Evolutionary conservation across 2,888 invertebrate genomes (phyloP).

Genomic region (Argyra leucocephala): DNA sequence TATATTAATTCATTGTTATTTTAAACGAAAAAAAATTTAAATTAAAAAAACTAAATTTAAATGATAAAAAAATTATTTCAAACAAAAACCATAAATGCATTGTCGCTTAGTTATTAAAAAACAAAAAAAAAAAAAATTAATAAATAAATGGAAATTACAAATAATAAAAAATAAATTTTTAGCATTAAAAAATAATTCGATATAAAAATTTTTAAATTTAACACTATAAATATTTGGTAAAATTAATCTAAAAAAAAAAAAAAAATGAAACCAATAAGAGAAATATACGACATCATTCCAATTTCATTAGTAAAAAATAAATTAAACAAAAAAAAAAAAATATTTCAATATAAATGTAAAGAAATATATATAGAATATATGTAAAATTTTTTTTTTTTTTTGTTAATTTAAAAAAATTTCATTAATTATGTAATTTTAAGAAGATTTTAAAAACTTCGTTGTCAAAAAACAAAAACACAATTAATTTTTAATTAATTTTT

Average conservation of each 20-base stretch:
- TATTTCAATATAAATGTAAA: no score
- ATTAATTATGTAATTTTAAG: no score
- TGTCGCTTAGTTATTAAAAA: neutral
- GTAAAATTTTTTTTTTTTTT: no score
- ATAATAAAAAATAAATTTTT: neutral
- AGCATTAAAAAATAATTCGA: neutral
- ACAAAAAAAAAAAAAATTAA: neutral
- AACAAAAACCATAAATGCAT: no score
- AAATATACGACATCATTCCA: conserved; percentile 17
- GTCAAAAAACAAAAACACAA: conserved; percentile 6
- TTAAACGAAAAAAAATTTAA: neutral
- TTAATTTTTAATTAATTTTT: conserved; percentile 13
- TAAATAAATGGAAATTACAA: no score
- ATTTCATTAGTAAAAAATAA: conserved; percentile 20
- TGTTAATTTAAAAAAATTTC: no score
- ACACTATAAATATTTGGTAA: conserved; percentile 12
- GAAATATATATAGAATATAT: no score
- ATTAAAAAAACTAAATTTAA: neutral
- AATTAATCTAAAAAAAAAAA: conserved; percentile 12
- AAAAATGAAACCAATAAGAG: conserved; percentile 8
- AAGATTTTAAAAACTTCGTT: no score
- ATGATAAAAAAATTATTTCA: neutral
- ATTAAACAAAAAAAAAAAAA: conserved; percentile 1
- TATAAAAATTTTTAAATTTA: conserved; percentile 16
- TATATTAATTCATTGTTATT: neutral